Conservation (phyloP, 2,113 vertebrate genomes). For the Propithecus coquereli region DNA sequence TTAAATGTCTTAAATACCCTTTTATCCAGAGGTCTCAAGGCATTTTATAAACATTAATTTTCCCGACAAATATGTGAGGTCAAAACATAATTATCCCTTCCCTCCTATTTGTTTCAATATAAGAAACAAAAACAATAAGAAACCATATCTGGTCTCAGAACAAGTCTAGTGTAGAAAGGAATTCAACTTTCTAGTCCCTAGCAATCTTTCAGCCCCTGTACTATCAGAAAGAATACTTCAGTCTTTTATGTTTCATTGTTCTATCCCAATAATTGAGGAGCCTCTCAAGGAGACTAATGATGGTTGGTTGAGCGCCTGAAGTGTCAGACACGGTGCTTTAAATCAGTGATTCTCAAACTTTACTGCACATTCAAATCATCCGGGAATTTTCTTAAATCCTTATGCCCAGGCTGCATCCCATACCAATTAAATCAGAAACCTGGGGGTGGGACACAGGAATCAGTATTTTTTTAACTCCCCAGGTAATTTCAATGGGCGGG, state of each 20-base stretch:
- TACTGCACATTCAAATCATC: not conserved
- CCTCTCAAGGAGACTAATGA: not conserved
- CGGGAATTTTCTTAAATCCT: not conserved
- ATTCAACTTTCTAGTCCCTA: not conserved
- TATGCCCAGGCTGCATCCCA: not conserved
- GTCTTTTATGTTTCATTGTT: constrained; percentile 1
- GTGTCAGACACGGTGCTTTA: not conserved
- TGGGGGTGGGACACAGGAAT: not conserved
- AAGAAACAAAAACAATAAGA: constrained; percentile 17
- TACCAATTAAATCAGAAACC: not conserved
- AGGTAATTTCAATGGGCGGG: not conserved
- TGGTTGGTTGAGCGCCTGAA: not conserved
- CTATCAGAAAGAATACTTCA: not conserved
- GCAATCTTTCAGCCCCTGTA: not conserved
- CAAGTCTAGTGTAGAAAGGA: not conserved
- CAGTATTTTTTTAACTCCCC: not conserved
- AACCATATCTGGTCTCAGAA: not conserved
- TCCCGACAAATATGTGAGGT: constrained; percentile 13
- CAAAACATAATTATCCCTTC: not conserved
- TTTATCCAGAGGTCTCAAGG: not conserved
- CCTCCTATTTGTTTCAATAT: constrained; percentile 21
- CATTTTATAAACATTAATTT: constrained; percentile 51
- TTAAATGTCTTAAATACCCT: constrained; percentile 30
- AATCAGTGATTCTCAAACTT: not conserved
- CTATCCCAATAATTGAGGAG: not conserved